Evolutionary conservation across 2,888 invertebrate species (phyloP), one percentile per base, ranked within the genome.

Genomic region (Ichneumoninae sp.): DNA sequence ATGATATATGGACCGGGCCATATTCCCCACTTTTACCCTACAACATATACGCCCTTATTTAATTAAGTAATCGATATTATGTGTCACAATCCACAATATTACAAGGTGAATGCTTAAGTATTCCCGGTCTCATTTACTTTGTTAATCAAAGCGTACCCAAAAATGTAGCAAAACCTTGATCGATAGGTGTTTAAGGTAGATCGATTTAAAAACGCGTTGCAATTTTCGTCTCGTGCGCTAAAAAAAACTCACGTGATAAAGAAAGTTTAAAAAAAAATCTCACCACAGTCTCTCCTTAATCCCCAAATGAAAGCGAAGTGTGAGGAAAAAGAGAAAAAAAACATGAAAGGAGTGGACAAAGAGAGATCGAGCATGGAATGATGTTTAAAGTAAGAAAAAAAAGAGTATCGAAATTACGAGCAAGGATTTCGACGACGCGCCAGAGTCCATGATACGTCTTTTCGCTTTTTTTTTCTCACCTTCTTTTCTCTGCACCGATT

Each of bases 321-420:
- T 3, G 26, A 30, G 30, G n/a, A 70, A 50, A 50, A 52, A 70
- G 16, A 47, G 13, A 70, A 22, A 70, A 30, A 30, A 52, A 70
- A 4, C 33, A 16, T n/a, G 33, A 63, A 63, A 63, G 60, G 63
- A 63, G 30, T 16, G 63, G 30, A 63, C 30, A 63, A 63, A 33
- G 63, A 63, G 63, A 30, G 63, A 63, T 63, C 63, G 63, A 63
- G 30, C 63, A 26, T 63, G 63, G 63, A 63, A 30, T 30, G 30
- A 33, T 63, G 63, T 33, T 63, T 7, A 33, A 63, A n/a, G 52
- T 8, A 63, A 33, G 30, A 63, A 33, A 30, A 63, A 63, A 63
- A 63, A 30, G 60, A 60, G 7, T 26, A 30, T 30, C 7, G n/a
- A 30, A 70, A 44, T 44, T 50, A 70, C 50, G 50, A 70, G 50